Base-by-base conservation (phyloP, 2,797 vertebrate genomes). In the Eremophila alpestris region DNA sequence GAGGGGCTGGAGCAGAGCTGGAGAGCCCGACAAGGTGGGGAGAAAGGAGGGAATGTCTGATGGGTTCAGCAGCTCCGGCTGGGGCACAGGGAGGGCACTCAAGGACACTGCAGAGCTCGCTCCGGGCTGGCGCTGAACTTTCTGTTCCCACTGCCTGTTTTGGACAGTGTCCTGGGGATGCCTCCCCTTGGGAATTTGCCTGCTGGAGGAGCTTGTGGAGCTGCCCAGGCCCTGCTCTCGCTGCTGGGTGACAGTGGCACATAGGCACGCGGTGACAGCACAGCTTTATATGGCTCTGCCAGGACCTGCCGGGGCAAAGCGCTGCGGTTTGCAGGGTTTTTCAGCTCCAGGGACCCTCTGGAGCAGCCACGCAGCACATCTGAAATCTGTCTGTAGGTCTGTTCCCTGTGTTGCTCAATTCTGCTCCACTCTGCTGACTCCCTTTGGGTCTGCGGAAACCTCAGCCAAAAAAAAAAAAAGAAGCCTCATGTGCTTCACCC, bases 31-130 rank as follows among this genome's bases (percentile, higher is more conserved):
- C 27, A 14, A 71, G 68, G 64, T n/a, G 52, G 55, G 82, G 84
- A 63, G 60, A 51, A 52, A 36, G 87, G 36, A 91, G 81, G 54
- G 88, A 85, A 83, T 2, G 2, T 56, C 83, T 38, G 93, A 87
- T 58, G 34, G 85, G 84, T 75, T 75, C 36, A 79, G 83, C 74
- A 95, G 79, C 91, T 4, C 12, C 74, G 84, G 76, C 90, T 14
- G 36, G 90, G 94, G 82, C 93, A 83, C 23, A 75, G 51, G 64
- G 95, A 97, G 94, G 95, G 92, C 96, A 96, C 75, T 67, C 95
- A 91, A 97, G 96, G 97, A 97, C 97, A 95, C 94, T 78, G 96
- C 94, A 82, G 74, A 88, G 78, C 87, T 78, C 46, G 1, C 89
- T 88, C 51, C 2, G 43, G 67, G 90, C 83, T 87, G 48, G 73